These are phyloP conservation scores for Aethes cnicana DNA, from an alignment of 2,888 invertebrate species.

Conservation along the genomic window DNA sequence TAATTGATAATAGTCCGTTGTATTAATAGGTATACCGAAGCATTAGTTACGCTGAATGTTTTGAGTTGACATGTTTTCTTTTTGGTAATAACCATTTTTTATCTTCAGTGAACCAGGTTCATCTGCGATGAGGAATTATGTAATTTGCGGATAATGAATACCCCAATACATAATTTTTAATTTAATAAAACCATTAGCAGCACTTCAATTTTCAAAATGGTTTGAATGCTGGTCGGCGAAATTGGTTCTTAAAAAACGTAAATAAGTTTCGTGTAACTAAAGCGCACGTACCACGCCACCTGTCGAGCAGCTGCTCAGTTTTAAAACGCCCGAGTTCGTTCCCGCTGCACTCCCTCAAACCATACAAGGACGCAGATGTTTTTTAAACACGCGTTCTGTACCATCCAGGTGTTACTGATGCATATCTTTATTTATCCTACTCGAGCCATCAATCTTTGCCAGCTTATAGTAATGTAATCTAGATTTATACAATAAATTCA, in stretches of 20 bases:
- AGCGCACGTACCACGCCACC: constrained; percentile 67
- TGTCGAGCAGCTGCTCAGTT: constrained; percentile 71
- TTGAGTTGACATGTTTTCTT: too few relatives aligned
- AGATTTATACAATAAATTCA: neutral
- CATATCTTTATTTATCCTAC: constrained; percentile 5
- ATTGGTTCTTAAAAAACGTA: too few relatives aligned
- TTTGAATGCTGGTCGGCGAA: too few relatives aligned
- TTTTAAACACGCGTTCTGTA: constrained; percentile 40
- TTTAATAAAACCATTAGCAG: too few relatives aligned
- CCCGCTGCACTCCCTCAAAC: constrained; percentile 44
- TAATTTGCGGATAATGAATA: too few relatives aligned
- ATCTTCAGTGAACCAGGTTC: too few relatives aligned
- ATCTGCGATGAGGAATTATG: too few relatives aligned
- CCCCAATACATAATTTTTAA: too few relatives aligned
- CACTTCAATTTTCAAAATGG: too few relatives aligned
- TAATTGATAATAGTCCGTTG: neutral
- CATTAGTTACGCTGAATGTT: too few relatives aligned
- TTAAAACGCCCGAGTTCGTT: constrained; percentile 66
- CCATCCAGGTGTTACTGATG: constrained; percentile 36
- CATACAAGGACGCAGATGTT: constrained; percentile 61
- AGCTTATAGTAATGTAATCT: neutral
- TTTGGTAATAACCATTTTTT: too few relatives aligned
- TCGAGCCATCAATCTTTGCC: constrained; percentile 10
- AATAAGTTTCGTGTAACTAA: constrained; percentile 56
- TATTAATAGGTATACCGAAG: too few relatives aligned